phyloP scores from a whole-genome alignment of 1,140 invertebrate species.

The Ruditapes philippinarum region DNA sequence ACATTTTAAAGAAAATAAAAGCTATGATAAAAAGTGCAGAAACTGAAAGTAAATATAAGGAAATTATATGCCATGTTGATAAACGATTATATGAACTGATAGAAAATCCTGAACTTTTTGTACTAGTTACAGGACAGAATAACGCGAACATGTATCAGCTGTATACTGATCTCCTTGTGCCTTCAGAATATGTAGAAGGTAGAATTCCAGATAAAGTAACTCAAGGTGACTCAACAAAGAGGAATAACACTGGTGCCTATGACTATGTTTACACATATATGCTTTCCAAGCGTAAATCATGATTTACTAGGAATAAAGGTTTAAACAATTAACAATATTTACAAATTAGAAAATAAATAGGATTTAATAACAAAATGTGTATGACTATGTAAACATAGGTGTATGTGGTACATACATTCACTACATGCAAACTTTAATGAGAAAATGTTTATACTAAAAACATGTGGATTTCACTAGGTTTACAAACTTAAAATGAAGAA shows the following conservation, averaged over 20 bases:
- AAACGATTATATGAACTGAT: not conserved
- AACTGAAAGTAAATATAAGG: not conserved
- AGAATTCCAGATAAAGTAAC: not conserved
- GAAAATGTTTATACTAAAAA: no score
- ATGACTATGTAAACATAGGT: no score
- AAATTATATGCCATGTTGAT: not conserved
- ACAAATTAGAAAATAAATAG: no score
- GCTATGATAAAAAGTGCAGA: not conserved
- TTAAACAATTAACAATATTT: no score
- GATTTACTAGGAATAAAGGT: no score
- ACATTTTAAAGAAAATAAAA: not conserved
- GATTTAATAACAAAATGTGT: no score
- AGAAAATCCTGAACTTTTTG: constrained; percentile 12
- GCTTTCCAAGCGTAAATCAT: not conserved
- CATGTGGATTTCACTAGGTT: no score
- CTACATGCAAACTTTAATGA: no score
- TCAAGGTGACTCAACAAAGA: not conserved
- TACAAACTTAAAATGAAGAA: no score
- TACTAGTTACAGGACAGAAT: not conserved
- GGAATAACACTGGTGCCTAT: not conserved
- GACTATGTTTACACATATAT: constrained; percentile 3
- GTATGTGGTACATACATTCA: no score
- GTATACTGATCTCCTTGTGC: not conserved
- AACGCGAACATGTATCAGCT: not conserved
- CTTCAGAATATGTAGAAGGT: constrained; percentile 7